Base-by-base conservation (phyloP, 2,797 vertebrate genomes). In the Clarias pachynema region DNA sequence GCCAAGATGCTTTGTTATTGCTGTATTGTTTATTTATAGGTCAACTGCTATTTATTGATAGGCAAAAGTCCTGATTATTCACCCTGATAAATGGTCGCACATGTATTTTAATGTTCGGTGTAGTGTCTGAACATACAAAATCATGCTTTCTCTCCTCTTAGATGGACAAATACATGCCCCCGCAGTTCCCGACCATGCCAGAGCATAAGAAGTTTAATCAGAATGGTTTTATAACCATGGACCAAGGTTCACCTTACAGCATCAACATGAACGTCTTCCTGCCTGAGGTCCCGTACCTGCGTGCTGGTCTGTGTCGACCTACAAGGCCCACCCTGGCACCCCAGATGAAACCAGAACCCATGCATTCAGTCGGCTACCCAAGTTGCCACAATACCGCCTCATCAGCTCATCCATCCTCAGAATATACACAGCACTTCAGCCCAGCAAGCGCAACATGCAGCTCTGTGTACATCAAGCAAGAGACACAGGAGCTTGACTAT, bases 241-340 rank as follows among this genome's bases (percentile, higher is more conserved):
- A 99, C 91, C 96, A 97, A 63, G 89, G 95, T 84, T 92, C 97
- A 84, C 97, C 97, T 49, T 99, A 98, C 94, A 98, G 97, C 88
- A 96, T 98, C 93, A 99, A 98, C 94, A 98, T 99, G 97, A 99
- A 97, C 72, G 95, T 99, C 92, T 97, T 97, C 86, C 95, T 98
- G 49, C 97, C 98, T 0, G 97, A 99, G 66, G 95, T 97, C 86
- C 94, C 97, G 56, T 97, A 98, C 90, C 94, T 98, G 92, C 96
- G 96, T 93, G 97, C 97, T 24, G 96, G 96, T 89, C 94, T 97
- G 85, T 97, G 97, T 93, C 96, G 97, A 93, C 94, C 96, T 1
- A 91, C 96, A 92, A 96, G 96, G 89, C 95, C 95, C 18, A 91
- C 94, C 31, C 3, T 75, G 0, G 93, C 95, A 62, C 92, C 95